phyloP scores from a whole-genome alignment of 2,888 invertebrate species.

The Neoascia interrupta region DNA sequence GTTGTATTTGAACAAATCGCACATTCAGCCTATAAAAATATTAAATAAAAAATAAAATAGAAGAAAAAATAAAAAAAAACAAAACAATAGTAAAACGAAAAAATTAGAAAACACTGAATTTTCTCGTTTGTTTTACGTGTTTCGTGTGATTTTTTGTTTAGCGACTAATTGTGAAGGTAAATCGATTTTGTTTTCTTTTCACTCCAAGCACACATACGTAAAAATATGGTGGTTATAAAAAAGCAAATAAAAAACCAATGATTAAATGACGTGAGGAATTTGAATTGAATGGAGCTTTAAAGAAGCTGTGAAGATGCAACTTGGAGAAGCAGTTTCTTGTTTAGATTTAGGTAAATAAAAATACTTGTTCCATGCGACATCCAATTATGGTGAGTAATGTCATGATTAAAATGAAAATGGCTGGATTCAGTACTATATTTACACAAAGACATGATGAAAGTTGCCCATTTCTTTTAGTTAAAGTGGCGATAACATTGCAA shows the following conservation, averaged over 20 bases:
- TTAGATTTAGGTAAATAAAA: no score
- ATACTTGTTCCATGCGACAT: neutral
- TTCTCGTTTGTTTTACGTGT: slow-evolving; percentile 16
- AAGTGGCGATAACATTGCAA: slow-evolving; percentile 25
- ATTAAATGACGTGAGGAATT: slow-evolving; percentile 1
- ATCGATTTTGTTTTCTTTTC: neutral
- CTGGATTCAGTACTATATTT: slow-evolving; percentile 30
- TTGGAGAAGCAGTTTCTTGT: no score
- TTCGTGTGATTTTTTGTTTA: slow-evolving; percentile 21
- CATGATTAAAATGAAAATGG: slow-evolving; percentile 21
- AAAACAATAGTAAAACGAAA: slow-evolving; percentile 70
- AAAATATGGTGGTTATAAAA: neutral
- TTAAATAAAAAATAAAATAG: slow-evolving; percentile 71
- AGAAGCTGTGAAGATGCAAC: slow-evolving; percentile 9
- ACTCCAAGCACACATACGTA: slow-evolving; percentile 17
- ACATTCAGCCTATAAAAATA: slow-evolving; percentile 76
- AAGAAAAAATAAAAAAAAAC: slow-evolving; percentile 71
- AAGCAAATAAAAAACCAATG: slow-evolving; percentile 11
- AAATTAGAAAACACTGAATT: slow-evolving; percentile 16
- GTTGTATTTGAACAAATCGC: slow-evolving; percentile 76
- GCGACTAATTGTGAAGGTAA: slow-evolving; percentile 32
- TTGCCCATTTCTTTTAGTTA: slow-evolving; percentile 66
- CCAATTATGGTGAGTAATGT: neutral
- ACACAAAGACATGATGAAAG: slow-evolving; percentile 55
- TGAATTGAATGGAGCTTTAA: neutral